Percentiles rank a stretch among this genome's conserved stretches.
These are phyloP conservation scores for Pipra filicauda DNA, from an alignment of 2,113 vertebrate species.

Conservation along the genomic window DNA sequence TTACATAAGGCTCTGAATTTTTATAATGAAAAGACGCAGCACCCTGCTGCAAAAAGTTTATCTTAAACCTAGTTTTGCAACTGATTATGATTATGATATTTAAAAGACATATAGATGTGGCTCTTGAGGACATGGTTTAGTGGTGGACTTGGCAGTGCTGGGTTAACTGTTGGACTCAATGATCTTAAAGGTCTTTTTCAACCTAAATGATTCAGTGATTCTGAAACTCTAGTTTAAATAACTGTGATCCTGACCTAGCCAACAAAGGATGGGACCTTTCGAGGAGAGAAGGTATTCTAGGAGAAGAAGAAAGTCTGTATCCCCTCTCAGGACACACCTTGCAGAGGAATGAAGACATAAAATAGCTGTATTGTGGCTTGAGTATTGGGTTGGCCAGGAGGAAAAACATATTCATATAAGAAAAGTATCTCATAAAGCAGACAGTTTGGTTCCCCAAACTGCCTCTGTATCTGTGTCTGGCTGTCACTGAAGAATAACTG, in stretches of 20 bases:
- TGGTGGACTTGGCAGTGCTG: background rate
- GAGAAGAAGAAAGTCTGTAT: background rate
- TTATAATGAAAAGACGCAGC: background rate
- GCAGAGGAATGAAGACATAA: background rate
- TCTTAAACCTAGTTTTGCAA: background rate
- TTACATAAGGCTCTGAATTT: background rate
- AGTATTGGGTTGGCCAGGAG: background rate
- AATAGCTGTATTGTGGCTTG: background rate
- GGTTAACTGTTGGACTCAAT: rapidly evolving
- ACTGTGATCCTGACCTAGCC: background rate
- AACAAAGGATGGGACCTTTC: rapidly evolving
- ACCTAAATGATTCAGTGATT: background rate
- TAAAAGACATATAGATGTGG: background rate
- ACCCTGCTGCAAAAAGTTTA: background rate
- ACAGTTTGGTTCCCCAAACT: background rate
- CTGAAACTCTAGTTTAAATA: background rate
- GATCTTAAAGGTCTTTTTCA: background rate
- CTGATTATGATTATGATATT: background rate
- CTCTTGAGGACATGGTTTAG: background rate
- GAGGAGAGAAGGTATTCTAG: background rate
- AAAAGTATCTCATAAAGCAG: background rate
- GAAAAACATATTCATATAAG: background rate
- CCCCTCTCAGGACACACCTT: background rate
- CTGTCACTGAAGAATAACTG: background rate
- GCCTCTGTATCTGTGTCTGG: background rate